Conservation (phyloP, 2,113 vertebrate genomes). For the Anolis carolinensis region DNA sequence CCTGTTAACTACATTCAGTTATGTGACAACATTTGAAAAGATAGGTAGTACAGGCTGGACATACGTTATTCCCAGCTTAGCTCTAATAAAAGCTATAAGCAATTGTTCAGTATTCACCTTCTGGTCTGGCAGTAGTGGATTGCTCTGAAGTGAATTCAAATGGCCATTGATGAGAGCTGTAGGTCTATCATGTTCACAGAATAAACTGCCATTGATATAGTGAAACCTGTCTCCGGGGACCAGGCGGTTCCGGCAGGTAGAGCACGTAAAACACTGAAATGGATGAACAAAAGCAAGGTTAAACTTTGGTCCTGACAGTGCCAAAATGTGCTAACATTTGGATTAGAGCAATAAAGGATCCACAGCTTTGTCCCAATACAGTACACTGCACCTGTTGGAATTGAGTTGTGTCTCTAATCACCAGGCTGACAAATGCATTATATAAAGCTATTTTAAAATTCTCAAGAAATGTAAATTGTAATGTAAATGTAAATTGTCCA, state of each 20-base stretch:
- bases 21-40: constrained; percentile 37
- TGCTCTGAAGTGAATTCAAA: constrained; percentile 99
- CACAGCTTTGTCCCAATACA: constrained; percentile 52
- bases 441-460: constrained; percentile 29
- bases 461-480: constrained; percentile 17
- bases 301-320: constrained; percentile 65
- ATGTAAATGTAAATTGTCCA: too few relatives aligned
- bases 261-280: constrained; percentile 97
- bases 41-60: constrained; percentile 47
- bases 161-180: constrained; percentile 99
- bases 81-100: constrained; percentile 77
- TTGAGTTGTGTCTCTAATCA: constrained; percentile 43
- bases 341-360: constrained; percentile 50
- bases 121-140: constrained; percentile 98
- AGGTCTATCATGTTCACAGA: constrained; percentile 99
- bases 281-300: constrained; percentile 64
- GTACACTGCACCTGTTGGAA: constrained; percentile 59
- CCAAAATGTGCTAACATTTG: constrained; percentile 59
- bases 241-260: constrained; percentile 99
- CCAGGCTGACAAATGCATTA: constrained; percentile 29
- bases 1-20: constrained; percentile 41
- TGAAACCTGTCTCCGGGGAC: constrained; percentile 98
- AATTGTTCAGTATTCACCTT: constrained; percentile 88
- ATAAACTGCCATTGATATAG: constrained; percentile 99
- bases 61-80: constrained; percentile 65